Evolutionary conservation across 2,797 vertebrate species (phyloP).

Genomic region (Chrysocyon brachyurus): DNA sequence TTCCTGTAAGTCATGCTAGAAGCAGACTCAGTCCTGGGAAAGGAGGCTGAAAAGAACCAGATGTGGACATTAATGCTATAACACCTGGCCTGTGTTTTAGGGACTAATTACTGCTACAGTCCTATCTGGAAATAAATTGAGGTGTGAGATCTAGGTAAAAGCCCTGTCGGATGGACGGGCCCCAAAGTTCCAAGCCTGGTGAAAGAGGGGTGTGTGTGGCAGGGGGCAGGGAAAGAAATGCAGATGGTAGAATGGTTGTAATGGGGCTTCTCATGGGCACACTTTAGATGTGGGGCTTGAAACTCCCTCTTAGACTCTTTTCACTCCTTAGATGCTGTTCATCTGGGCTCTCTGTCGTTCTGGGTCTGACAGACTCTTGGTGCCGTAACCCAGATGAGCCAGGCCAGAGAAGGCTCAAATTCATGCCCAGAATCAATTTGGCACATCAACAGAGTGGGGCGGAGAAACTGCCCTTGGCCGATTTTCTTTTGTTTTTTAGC

Average conservation of each 20-base stretch:
- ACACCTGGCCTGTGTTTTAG: background rate
- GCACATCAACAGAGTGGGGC: background rate
- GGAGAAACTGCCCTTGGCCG: conserved; percentile 26
- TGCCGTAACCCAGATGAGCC: background rate
- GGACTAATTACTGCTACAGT: background rate
- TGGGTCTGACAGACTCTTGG: background rate
- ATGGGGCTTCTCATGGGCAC: background rate
- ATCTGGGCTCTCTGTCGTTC: background rate
- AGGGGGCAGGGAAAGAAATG: background rate
- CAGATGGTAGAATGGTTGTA: background rate
- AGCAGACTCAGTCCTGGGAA: conserved; percentile 3
- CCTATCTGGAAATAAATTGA: background rate
- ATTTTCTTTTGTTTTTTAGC: conserved; percentile 64
- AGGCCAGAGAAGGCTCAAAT: background rate
- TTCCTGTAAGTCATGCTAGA: background rate
- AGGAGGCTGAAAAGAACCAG: background rate
- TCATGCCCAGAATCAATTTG: conserved; percentile 45
- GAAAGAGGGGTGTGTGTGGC: background rate
- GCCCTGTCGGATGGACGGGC: background rate
- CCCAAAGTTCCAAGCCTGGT: background rate
- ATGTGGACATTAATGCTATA: background rate
- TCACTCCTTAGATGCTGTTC: background rate
- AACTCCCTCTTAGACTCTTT: background rate
- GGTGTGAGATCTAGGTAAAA: background rate
- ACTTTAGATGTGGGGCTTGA: background rate